Conservation (phyloP, 2,113 vertebrate genomes). For the Ptilonorhynchus violaceus region DNA sequence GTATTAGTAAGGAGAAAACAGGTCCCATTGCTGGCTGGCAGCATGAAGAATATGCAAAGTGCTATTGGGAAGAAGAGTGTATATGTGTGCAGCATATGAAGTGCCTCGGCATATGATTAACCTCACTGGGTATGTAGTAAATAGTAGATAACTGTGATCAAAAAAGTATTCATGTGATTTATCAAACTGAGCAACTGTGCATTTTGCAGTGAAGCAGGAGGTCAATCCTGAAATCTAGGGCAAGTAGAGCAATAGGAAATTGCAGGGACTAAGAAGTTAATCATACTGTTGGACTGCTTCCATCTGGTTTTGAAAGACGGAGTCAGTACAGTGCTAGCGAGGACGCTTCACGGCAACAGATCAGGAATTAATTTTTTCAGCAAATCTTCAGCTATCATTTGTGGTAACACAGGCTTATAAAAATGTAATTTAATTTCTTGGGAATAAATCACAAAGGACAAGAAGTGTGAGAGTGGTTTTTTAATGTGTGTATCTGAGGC, state of each 20-base stretch:
- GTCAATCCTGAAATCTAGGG: slow-evolving; percentile 77
- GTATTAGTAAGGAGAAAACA: background rate
- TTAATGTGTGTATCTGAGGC: background rate
- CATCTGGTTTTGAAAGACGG: slow-evolving; percentile 71
- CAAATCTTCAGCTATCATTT: slow-evolving; percentile 71
- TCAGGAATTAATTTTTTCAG: slow-evolving; percentile 75
- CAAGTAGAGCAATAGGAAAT: slow-evolving; percentile 72
- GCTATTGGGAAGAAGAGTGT: slow-evolving; percentile 46
- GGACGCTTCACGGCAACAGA: slow-evolving; percentile 63
- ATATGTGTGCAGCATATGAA: slow-evolving; percentile 60
- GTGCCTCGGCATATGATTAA: slow-evolving; percentile 68
- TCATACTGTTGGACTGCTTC: slow-evolving; percentile 72
- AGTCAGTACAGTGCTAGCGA: slow-evolving; percentile 20
- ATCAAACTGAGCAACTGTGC: slow-evolving; percentile 72
- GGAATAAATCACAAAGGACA: slow-evolving; percentile 63
- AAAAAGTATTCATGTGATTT: slow-evolving; percentile 73
- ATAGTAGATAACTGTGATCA: slow-evolving; percentile 76
- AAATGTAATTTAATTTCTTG: slow-evolving; percentile 73
- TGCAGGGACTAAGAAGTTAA: slow-evolving; percentile 76
- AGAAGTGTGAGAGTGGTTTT: slow-evolving; percentile 47
- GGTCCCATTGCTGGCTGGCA: background rate
- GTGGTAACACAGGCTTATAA: slow-evolving; percentile 71
- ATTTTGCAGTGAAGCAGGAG: slow-evolving; percentile 73
- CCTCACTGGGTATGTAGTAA: slow-evolving; percentile 69
- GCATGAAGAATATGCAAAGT: slow-evolving; percentile 64